A percentile compares a stretch with the other conserved stretches of the same genome.
These are phyloP conservation scores for Phaedon cochleariae DNA, from an alignment of 2,888 invertebrate genomes.

Conservation along the genomic window DNA sequence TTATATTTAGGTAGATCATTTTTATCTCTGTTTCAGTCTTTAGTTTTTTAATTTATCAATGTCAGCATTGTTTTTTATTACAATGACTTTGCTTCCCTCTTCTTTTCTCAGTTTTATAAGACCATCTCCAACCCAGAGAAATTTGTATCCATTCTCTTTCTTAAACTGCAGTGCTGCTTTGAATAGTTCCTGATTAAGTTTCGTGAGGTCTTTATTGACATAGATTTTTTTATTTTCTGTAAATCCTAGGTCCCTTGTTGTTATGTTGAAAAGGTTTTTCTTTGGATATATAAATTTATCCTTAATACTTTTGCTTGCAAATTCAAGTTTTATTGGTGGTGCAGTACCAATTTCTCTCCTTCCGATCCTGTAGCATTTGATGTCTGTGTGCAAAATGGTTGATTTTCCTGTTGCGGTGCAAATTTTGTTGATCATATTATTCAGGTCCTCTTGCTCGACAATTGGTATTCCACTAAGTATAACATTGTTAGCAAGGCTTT, in stretches of 20 bases:
- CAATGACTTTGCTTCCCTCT: neutral
- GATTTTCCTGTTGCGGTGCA: neutral
- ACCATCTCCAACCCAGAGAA: neutral
- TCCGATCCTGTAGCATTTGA: constrained; percentile 6
- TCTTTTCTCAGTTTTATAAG: no score
- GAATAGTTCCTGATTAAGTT: neutral
- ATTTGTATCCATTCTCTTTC: neutral
- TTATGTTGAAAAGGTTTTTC: constrained; percentile 1
- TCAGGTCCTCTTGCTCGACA: constrained; percentile 5
- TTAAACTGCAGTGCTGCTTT: neutral
- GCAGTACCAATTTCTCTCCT: constrained; percentile 2
- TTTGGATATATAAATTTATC: constrained; percentile 1
- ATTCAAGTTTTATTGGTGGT: constrained; percentile 9
- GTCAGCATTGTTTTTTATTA: neutral
- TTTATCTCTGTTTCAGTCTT: neutral
- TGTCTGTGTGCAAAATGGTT: neutral
- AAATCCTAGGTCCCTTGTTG: neutral
- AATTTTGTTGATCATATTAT: constrained; percentile 1
- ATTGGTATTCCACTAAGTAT: constrained; percentile 8
- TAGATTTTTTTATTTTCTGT: neutral
- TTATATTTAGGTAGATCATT: constrained; percentile 9
- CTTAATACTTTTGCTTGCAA: neutral
- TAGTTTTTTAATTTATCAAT: constrained; percentile 1
- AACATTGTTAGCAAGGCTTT: constrained; percentile 9
- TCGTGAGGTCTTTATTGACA: neutral